phyloP scores from a whole-genome alignment of 2,888 invertebrate species.

The Drosophila cognata region DNA sequence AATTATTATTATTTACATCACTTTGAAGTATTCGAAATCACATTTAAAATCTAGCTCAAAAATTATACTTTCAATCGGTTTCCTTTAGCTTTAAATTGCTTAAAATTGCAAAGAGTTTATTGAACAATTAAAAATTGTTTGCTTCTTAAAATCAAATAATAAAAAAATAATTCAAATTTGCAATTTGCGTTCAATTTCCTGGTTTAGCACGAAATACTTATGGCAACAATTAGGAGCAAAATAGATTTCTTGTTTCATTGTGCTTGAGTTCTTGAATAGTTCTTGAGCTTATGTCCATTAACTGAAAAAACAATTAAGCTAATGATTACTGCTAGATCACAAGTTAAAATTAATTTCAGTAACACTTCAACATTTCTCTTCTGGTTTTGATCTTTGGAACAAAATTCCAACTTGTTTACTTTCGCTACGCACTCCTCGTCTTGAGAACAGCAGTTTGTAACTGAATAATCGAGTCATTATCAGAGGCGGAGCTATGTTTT shows the following conservation, averaged over 20 bases:
- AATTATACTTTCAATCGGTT: not conserved
- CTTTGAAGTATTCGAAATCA: not conserved
- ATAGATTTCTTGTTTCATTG: not conserved
- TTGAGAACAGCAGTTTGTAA: slow-evolving; percentile 2
- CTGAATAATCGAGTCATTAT: slow-evolving; percentile 6
- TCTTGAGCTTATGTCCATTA: not conserved
- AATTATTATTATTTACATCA: not conserved
- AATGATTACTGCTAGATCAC: not conserved
- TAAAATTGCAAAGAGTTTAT: not conserved
- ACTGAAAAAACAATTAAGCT: not conserved
- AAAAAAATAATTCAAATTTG: not conserved
- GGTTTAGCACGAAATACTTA: not conserved
- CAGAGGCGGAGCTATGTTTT: slow-evolving; percentile 15
- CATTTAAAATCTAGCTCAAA: not conserved
- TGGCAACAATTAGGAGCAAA: not conserved
- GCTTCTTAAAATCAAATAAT: too few relatives aligned
- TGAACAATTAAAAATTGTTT: not conserved
- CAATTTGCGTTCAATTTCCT: not conserved
- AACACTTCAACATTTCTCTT: not conserved
- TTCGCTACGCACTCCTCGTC: slow-evolving; percentile 4
- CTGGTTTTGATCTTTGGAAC: not conserved
- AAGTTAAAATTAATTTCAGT: not conserved
- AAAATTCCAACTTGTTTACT: not conserved
- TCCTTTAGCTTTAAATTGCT: too few relatives aligned
- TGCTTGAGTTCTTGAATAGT: not conserved